Base-by-base conservation (phyloP, 2,797 vertebrate genomes). In the Bovichtus variegatus region DNA sequence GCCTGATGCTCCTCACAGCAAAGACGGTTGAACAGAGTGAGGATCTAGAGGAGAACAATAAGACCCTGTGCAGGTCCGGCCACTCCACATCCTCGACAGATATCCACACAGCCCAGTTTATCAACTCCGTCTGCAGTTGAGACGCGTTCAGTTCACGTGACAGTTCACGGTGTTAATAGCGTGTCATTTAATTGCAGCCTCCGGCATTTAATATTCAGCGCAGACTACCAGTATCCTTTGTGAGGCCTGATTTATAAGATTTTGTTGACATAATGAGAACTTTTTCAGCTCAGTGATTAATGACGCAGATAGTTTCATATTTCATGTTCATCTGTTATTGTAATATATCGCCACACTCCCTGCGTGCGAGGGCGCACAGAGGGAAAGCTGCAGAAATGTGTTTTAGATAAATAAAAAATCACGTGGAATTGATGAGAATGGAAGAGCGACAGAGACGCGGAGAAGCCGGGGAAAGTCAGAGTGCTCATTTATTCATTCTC, bases 31-130 rank as follows among this genome's bases (percentile, higher is more conserved):
- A 68, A 40, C 31, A 41, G 25, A 19, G 19, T 8, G 49, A 63
- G 13, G 3, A 23, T 62, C 71, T 16, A 54, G 6, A 51, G 59
- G 41, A 51, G 63, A 74, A 68, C 69, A 85, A 74, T 76, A 18
- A 51, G 38, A n/a, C 62, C 41, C 58, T 69, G 78, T 74, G 61
- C 49, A 65, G 15, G 5, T n/a, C 31, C 4, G 49, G 36, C 21
- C 15, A 15, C 7, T 46, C 11, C 5, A 13, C 13, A 55, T 41
- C 38, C n/a, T 38, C 21, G 0, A 50, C 13, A 29, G 47, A 65
- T 3, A 21, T 21, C 23, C 36, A 71, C 51, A 60, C 49, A 41
- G 12, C 10, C 12, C n/a, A n/a, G n/a, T n/a, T n/a, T n/a, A n/a
- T n/a, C n/a, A n/a, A n/a, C n/a, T n/a, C n/a, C n/a, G n/a, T 2